phyloP scores from a whole-genome alignment of 2,113 vertebrate species.

The Amia ocellicauda region DNA sequence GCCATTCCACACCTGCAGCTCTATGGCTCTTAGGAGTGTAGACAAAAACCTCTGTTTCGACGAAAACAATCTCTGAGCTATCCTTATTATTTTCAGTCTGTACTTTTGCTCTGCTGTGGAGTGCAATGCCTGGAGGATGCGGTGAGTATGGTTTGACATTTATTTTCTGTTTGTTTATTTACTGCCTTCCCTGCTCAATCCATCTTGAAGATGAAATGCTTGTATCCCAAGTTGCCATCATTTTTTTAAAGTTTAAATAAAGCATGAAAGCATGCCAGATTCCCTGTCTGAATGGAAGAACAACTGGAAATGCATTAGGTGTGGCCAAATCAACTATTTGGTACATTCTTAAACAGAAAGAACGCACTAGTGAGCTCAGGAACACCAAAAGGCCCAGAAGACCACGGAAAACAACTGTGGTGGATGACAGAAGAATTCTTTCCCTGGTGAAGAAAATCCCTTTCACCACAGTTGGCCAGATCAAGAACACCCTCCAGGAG shows the following conservation, averaged over 20 bases:
- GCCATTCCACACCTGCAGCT: background rate
- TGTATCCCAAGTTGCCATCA: conserved; percentile 26
- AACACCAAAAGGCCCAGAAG: no score
- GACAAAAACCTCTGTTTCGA: background rate
- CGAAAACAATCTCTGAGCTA: background rate
- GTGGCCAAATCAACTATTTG: no score
- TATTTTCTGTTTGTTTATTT: conserved; percentile 12
- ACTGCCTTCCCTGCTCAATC: conserved; percentile 34
- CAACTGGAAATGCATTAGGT: background rate
- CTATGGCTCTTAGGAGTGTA: background rate
- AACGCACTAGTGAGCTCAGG: no score
- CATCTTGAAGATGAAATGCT: conserved; percentile 16
- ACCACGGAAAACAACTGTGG: no score
- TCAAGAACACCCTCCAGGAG: no score
- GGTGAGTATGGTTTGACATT: background rate
- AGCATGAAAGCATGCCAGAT: conserved; percentile 22
- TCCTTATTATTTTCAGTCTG: background rate
- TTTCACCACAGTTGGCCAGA: no score
- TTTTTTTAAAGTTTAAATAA: conserved; percentile 26
- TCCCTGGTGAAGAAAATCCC: no score
- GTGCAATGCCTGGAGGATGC: background rate
- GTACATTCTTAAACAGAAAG: no score
- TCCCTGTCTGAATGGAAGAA: conserved; percentile 26
- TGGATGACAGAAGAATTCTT: no score
- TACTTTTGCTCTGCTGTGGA: background rate